Evolutionary conservation across 2,113 vertebrate genomes (phyloP).

Genomic region (Salvelinus alpinus): DNA sequence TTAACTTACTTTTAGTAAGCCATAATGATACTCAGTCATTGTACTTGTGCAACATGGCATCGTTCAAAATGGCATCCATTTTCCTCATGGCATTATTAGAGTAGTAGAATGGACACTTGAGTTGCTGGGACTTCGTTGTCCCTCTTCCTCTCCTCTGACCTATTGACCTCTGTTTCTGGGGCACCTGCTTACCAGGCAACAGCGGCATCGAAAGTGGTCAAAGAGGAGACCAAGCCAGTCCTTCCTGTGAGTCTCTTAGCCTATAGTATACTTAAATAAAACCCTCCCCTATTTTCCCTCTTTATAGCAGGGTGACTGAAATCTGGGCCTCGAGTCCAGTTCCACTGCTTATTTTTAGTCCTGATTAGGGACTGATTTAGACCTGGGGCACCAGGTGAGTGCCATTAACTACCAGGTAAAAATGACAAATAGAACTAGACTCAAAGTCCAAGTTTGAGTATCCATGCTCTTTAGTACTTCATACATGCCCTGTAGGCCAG

Average conservation of each 20-base stretch:
- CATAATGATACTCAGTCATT: not conserved
- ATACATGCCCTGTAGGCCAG: slow-evolving; percentile 13
- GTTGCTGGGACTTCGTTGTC: slow-evolving; percentile 51
- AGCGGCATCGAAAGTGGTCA: slow-evolving; percentile 78
- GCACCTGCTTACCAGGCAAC: slow-evolving; percentile 79
- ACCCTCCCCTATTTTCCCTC: not conserved
- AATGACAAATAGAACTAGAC: too few species aligned
- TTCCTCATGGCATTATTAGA: slow-evolving; percentile 26
- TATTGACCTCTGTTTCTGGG: slow-evolving; percentile 68
- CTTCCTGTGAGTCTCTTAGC: slow-evolving; percentile 69
- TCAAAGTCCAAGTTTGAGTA: too few species aligned
- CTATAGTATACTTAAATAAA: slow-evolving; percentile 18
- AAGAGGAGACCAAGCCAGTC: slow-evolving; percentile 78
- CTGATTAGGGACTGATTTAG: too few species aligned
- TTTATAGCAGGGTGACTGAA: too few species aligned
- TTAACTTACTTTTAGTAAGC: too few species aligned
- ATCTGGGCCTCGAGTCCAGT: too few species aligned
- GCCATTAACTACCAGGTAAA: too few species aligned
- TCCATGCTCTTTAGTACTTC: slow-evolving; percentile 12
- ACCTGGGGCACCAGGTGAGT: too few species aligned
- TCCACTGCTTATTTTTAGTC: too few species aligned
- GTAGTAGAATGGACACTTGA: slow-evolving; percentile 45
- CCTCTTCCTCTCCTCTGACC: slow-evolving; percentile 45
- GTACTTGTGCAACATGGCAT: not conserved
- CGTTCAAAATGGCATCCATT: not conserved